These are phyloP conservation scores for Poecilia picta DNA, from an alignment of 2,797 vertebrate species.

Conservation along the genomic window DNA sequence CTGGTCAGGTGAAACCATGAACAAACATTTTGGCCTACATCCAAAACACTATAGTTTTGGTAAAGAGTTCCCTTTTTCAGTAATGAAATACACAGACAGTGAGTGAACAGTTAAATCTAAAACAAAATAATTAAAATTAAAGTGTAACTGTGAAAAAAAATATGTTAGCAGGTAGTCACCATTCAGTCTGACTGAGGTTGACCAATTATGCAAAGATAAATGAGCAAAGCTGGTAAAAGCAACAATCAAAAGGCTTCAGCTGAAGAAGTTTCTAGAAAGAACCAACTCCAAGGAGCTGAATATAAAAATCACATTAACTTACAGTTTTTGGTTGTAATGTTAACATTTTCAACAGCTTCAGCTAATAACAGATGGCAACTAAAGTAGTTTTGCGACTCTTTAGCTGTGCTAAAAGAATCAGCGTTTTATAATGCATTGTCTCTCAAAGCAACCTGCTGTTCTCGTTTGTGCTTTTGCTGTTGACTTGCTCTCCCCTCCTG, in stretches of 20 bases:
- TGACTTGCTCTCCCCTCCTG: constrained; percentile 75
- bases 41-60: neutral
- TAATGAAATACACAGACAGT: neutral
- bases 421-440: neutral
- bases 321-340: neutral
- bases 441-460: constrained; percentile 30
- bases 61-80: neutral
- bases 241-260: neutral
- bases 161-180: neutral
- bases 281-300: neutral
- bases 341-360: neutral
- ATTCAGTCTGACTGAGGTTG: neutral
- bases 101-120: neutral
- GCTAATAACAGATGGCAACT: neutral
- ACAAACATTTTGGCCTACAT: neutral
- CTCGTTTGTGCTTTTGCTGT: constrained; percentile 65
- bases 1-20: neutral
- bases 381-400: neutral
- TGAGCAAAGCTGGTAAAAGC: neutral
- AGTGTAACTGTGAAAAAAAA: neutral
- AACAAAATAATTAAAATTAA: neutral
- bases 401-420: neutral
- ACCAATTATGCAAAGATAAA: neutral
- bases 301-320: neutral
- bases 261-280: neutral